A percentile compares a stretch with the other conserved stretches of the same genome.
These are phyloP conservation scores for Aphodius sticticus DNA, from an alignment of 2,888 invertebrate genomes.

Conservation along the genomic window DNA sequence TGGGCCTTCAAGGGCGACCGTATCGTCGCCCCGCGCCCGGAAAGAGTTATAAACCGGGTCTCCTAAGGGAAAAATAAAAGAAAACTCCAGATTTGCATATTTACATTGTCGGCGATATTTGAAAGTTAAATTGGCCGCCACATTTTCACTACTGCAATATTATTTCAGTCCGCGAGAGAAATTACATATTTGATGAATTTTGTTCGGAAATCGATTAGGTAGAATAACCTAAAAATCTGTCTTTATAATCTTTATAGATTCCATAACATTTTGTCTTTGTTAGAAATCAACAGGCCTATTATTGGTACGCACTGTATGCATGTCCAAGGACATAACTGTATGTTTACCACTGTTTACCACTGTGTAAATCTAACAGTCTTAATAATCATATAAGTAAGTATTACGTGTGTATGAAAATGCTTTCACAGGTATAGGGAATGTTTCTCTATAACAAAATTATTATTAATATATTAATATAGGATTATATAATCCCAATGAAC, in stretches of 20 bases:
- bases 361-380: too few species aligned
- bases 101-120: not conserved
- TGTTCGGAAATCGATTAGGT: not conserved
- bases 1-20: conserved; percentile 4
- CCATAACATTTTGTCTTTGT: too few species aligned
- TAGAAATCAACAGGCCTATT: too few species aligned
- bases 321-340: too few species aligned
- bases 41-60: not conserved
- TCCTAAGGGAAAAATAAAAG: not conserved
- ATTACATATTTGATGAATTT: not conserved
- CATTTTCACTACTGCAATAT: not conserved
- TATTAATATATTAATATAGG: not conserved
- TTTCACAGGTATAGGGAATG: not conserved
- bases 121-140: not conserved
- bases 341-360: too few species aligned
- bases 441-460: not conserved
- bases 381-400: not conserved
- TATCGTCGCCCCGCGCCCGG: not conserved
- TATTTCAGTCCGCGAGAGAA: not conserved
- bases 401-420: not conserved
- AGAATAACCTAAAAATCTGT: not conserved
- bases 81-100: not conserved
- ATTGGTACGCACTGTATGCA: too few species aligned
- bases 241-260: conserved; percentile 7
- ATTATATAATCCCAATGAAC: not conserved